Percentiles rank a stretch among this genome's conserved stretches.
Conservation (phyloP, 2,888 invertebrate species). For the Slavum lentiscoides region DNA sequence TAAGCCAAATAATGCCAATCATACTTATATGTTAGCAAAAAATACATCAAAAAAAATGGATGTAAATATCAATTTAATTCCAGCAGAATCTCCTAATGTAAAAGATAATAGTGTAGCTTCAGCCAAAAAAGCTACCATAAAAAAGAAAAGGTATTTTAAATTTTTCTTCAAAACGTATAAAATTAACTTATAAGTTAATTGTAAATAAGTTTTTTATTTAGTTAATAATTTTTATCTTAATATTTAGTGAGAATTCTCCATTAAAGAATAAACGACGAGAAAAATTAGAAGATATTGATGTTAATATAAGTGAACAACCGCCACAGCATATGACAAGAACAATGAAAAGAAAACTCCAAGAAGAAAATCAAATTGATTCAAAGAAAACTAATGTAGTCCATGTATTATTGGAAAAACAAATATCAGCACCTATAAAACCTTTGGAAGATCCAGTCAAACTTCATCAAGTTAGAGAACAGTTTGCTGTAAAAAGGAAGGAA, state of each 20-base stretch:
- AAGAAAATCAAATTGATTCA: constrained; percentile 12
- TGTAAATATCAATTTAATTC: neutral
- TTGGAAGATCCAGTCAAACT: neutral
- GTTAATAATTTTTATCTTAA: neutral
- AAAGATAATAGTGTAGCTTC: neutral
- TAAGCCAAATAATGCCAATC: constrained; percentile 16
- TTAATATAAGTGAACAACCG: constrained; percentile 8
- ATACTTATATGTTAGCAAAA: neutral
- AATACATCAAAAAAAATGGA: neutral
- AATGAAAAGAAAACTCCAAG: constrained; percentile 43
- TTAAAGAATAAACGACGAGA: constrained; percentile 2
- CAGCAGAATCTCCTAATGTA: constrained; percentile 1
- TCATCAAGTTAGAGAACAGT: constrained; percentile 27
- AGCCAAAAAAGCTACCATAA: neutral
- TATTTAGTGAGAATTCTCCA: constrained; percentile 2
- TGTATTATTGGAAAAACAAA: constrained; percentile 29
- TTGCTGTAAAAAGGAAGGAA: constrained; percentile 47
- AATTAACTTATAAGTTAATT: too few relatives aligned
- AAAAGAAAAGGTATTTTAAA: constrained; percentile 17
- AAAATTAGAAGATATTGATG: constrained; percentile 41
- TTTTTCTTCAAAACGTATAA: neutral
- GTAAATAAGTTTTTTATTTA: neutral
- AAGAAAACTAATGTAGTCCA: constrained; percentile 30
- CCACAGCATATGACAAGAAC: constrained; percentile 32
- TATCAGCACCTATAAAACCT: constrained; percentile 19